Evolutionary conservation across 2,113 vertebrate species (phyloP).

Genomic region (Entelurus aequoreus): DNA sequence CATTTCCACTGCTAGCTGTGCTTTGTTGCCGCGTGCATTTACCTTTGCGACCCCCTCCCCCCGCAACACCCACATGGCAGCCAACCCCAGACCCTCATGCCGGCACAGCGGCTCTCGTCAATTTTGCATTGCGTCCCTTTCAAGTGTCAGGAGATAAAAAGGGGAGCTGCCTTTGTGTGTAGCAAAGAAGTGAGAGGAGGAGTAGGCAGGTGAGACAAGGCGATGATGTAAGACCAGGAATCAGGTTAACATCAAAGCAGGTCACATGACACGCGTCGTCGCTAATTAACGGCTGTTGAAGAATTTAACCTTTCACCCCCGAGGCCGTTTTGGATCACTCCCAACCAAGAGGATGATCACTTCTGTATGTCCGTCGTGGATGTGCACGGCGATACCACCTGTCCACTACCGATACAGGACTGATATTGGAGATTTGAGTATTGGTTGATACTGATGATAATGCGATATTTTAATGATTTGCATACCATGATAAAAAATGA

Average conservation of each 20-base stretch:
- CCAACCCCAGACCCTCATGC: conserved; percentile 5
- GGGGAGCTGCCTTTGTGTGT: conserved; percentile 17
- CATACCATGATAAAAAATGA: no score
- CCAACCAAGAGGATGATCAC: background rate
- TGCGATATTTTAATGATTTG: no score
- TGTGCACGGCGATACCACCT: no score
- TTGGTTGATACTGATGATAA: no score
- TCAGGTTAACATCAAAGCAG: background rate
- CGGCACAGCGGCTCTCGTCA: conserved; percentile 24
- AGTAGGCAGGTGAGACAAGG: conserved; percentile 4
- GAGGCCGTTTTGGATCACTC: background rate
- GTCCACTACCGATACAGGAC: no score
- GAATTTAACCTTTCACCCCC: background rate
- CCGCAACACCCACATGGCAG: background rate
- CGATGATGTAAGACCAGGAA: conserved; percentile 1
- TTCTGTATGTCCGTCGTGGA: no score
- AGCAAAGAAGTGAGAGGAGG: background rate
- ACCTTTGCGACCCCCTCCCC: conserved; percentile 17
- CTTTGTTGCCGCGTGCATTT: background rate
- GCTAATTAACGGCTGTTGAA: background rate
- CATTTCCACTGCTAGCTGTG: no score
- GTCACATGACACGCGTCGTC: background rate
- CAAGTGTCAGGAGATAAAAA: conserved; percentile 62
- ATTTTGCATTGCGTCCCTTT: conserved; percentile 63
- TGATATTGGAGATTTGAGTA: no score